Percentiles rank a stretch among this genome's conserved stretches.
These are phyloP conservation scores for Myopa testacea DNA, from an alignment of 2,888 invertebrate genomes.

Conservation along the genomic window DNA sequence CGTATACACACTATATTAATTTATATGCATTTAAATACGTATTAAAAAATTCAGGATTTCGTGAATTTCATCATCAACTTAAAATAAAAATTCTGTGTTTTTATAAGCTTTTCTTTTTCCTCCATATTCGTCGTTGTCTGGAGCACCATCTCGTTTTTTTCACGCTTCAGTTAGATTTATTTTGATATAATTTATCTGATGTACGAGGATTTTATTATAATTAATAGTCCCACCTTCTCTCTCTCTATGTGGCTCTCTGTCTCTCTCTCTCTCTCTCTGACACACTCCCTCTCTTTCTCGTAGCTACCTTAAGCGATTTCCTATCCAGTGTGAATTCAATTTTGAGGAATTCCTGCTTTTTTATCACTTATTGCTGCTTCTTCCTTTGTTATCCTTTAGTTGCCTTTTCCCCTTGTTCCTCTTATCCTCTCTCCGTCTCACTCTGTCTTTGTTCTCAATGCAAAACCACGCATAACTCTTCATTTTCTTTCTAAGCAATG, in stretches of 20 bases:
- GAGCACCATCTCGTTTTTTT: background rate
- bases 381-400: background rate
- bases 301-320: background rate
- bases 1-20: too few species aligned
- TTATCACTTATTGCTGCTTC: too few species aligned
- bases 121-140: background rate
- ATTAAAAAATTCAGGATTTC: too few species aligned
- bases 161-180: background rate
- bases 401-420: too few species aligned
- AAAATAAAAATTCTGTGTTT: too few species aligned
- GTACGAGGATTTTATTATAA: background rate
- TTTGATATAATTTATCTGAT: background rate
- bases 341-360: too few species aligned
- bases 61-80: too few species aligned
- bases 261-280: background rate
- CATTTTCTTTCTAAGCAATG: conserved; percentile 2
- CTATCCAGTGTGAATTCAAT: background rate
- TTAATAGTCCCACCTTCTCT: background rate
- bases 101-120: background rate
- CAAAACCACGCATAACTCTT: too few species aligned
- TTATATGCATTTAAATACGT: too few species aligned
- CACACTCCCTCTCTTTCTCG: background rate
- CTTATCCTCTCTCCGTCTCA: background rate
- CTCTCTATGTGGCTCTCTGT: too few species aligned
- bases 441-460: background rate